phyloP scores from a whole-genome alignment of 2,797 vertebrate genomes.

The Synaphobranchus kaupii region DNA sequence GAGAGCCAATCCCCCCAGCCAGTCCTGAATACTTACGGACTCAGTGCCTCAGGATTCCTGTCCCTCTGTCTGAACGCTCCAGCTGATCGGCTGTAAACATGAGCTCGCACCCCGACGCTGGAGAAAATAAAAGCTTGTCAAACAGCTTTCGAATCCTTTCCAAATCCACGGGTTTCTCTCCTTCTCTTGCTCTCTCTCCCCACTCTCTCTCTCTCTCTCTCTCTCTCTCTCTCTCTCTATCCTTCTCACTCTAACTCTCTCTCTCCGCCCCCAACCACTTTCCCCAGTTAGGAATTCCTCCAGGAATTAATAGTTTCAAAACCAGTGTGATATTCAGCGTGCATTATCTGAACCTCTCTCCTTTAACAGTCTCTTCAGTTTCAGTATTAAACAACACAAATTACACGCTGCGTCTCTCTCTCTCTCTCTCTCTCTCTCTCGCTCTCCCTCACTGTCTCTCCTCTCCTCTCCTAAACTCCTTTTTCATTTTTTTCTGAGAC shows the following conservation, averaged over 20 bases:
- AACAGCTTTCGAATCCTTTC: slow-evolving; percentile 41
- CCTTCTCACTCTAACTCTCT: slow-evolving; percentile 23
- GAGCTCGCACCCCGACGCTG: slow-evolving; percentile 38
- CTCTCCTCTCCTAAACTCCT: slow-evolving; percentile 38
- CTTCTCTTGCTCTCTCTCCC: neutral
- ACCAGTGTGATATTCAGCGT: slow-evolving; percentile 24
- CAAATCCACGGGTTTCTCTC: slow-evolving; percentile 41
- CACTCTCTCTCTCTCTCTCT: slow-evolving; percentile 29
- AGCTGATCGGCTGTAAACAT: slow-evolving; percentile 37
- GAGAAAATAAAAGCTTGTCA: slow-evolving; percentile 53
- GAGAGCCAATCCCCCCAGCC: neutral
- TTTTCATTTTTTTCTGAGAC: slow-evolving; percentile 36
- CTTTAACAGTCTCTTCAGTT: slow-evolving; percentile 20
- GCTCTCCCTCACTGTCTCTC: slow-evolving; percentile 21
- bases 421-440: slow-evolving; percentile 21
- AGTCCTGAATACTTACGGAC: slow-evolving; percentile 41
- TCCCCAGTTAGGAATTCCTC: slow-evolving; percentile 19
- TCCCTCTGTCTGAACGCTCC: slow-evolving; percentile 36
- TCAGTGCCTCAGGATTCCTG: slow-evolving; percentile 30
- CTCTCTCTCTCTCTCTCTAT: slow-evolving; percentile 31
- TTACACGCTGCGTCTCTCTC: slow-evolving; percentile 9
- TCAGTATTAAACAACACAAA: slow-evolving; percentile 36
- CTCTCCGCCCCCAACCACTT: slow-evolving; percentile 17
- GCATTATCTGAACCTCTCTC: slow-evolving; percentile 29
- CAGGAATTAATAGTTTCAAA: slow-evolving; percentile 29